Base-by-base conservation (phyloP, 2,113 vertebrate species). In the Loxodonta africana region DNA sequence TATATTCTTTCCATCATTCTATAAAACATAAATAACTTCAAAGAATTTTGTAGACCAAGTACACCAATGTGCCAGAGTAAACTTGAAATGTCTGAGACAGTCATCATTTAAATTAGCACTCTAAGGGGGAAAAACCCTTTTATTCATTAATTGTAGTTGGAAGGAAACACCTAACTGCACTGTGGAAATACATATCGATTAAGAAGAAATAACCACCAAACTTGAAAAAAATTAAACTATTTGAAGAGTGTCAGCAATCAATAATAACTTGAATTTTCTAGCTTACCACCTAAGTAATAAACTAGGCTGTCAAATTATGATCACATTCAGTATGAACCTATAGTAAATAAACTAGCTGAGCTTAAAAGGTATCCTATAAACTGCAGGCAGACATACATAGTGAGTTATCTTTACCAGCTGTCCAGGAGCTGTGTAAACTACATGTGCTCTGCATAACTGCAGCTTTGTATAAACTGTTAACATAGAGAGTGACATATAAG, bases 401-500 rank as follows among this genome's bases (percentile, higher is more conserved):
- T 51, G 26, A 85, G 63, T 85, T 44, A 60, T 63, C 30, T 81
- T 92, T 28, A 3, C 63, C 73, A 85, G 73, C 63, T 95, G 65
- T 51, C 46, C 11, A 1, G 76, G 8, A 90, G 30, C 57, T 92
- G 15, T 73, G 46, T 41, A 85, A 90, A 67, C 87, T n/a, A 51
- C 30, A 86, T 81, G 28, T 67, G 28, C 37, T 81, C 80, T 81
- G 46, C 26, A 37, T 65, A 96, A 92, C 73, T 81, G 37, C 25
- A 82, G 74, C 33, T 86, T 28, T 76, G 57, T 28, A 92, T 92
- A 86, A 93, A 90, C 63, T 86, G 57, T 57, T 92, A 92, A 90
- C 65, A 85, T 21, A 88, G 28, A 73, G 6, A 90, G 82, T 81
- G 63, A 60, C n/a, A 88, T 33, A 85, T 57, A 94, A 91, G 14